These are phyloP conservation scores for Rhabdornis inornatus DNA, from an alignment of 2,113 vertebrate species.

Conservation along the genomic window DNA sequence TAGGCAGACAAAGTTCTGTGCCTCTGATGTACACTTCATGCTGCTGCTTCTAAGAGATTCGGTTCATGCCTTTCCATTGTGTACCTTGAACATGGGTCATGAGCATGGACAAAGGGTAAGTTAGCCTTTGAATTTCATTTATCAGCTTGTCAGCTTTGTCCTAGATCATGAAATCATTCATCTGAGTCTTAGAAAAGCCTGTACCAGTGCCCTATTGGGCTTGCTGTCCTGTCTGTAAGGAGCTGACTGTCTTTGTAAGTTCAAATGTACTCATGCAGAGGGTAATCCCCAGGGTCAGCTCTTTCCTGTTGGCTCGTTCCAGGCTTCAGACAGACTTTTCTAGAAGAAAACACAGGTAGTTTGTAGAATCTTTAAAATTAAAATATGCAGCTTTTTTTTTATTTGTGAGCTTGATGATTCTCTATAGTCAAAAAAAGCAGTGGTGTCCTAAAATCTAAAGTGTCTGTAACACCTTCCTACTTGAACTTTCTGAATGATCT, in stretches of 20 bases:
- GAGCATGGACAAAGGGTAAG: neutral
- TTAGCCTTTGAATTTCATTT: neutral
- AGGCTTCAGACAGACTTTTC: neutral
- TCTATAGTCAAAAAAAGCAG: neutral
- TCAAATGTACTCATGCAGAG: neutral
- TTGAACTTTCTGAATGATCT: neutral
- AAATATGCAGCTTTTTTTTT: neutral
- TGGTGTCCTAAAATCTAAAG: neutral
- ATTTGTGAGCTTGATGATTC: neutral
- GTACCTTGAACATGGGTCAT: neutral
- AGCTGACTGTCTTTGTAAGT: neutral
- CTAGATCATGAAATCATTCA: neutral
- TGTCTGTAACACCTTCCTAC: neutral
- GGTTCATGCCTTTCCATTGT: neutral
- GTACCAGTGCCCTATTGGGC: neutral
- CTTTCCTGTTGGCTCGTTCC: neutral
- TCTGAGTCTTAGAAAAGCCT: neutral
- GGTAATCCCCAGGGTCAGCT: neutral
- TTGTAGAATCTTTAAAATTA: neutral
- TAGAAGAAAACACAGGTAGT: neutral
- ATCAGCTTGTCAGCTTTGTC: neutral
- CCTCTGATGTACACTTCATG: rapidly evolving
- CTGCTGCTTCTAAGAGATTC: neutral
- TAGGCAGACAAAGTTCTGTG: neutral
- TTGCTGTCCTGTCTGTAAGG: neutral